These are phyloP conservation scores for roundworm (Caenorhabditis elegans) DNA, from an alignment of 1,140 invertebrate species.

Conservation along the genomic window WBcel235 BX284604.4:11842001-11842500, in stretches of 20 bases:
- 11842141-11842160: background rate
- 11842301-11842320: slow-evolving; percentile 30
- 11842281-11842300: background rate
- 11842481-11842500: slow-evolving; percentile 1
- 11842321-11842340: slow-evolving; percentile 20
- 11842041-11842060: slow-evolving; percentile 1
- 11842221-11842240: slow-evolving; percentile 27
- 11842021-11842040: background rate
- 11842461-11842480: background rate
- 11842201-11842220: slow-evolving; percentile 22
- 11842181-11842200: slow-evolving; percentile 20
- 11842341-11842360: background rate
- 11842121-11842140: background rate
- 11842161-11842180: background rate
- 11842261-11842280: background rate
- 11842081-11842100: background rate
- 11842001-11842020: slow-evolving; percentile 23
- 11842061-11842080: background rate
- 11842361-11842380: background rate
- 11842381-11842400: background rate
- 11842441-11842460: background rate
- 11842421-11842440: slow-evolving; percentile 31
- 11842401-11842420: slow-evolving; percentile 30
- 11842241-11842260: slow-evolving; percentile 15
- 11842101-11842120: slow-evolving; percentile 14